Base-by-base conservation (phyloP, 2,797 vertebrate species). In the Meda fulgida region DNA sequence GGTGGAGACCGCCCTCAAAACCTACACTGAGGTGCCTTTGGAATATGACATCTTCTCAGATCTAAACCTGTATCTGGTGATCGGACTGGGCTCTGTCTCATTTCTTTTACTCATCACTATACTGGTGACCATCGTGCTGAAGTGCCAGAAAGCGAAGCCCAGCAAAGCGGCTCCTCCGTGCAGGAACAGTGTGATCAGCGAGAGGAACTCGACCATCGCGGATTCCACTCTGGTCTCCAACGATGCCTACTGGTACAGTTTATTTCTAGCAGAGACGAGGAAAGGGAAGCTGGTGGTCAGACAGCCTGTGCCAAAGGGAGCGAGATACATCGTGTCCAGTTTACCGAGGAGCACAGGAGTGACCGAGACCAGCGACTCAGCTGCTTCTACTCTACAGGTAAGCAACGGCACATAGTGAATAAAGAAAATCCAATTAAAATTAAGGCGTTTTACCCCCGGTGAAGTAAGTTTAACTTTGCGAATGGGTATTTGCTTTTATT, bases 161-260 rank as follows among this genome's bases (percentile, higher is more conserved):
- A 88, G 84, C 55, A 89, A 90, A 80, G 67, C 86, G 51, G 86
- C 85, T 80, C 89, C 90, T 73, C 80, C 89, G 73, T 85, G 89
- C 79, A 93, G 92, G 89, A 93, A 92, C 90, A 93, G 92, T 84
- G 90, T 92, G 80, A 78, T 90, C 87, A 92, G 92, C 82, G 91
- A 92, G 86, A 91, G 91, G 87, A 92, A 92, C 88, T 93, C 92
- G 13, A 91, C 89, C 70, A 85, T 93, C 13, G 91, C 91, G 3
- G 92, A 93, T 48, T 93, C 92, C 70, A 92, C 92, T 43, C 86
- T 92, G 89, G 92, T 93, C 18, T 93, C 92, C 86, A 93, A 91
- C 38, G 91, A 92, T 86, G 92, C 91, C 67, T 93, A 93, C 91
- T 93, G 92, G 91, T 92, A 93, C 91, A 93, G 91, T 85, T 67